Base-by-base conservation (phyloP, 2,113 vertebrate species). In the Bungarus multicinctus region DNA sequence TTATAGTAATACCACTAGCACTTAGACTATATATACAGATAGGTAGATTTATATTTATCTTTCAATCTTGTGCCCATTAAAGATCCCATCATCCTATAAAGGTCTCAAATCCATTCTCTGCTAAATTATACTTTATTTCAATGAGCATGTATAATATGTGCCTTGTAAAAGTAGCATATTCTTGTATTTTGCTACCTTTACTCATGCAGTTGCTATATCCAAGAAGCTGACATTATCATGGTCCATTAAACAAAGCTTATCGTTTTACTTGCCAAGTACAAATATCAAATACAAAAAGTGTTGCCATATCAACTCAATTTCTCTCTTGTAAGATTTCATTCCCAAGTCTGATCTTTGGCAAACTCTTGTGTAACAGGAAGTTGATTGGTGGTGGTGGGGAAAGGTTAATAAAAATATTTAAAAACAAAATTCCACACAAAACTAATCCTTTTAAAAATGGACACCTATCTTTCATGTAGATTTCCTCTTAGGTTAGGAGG, bases 301-400 rank as follows among this genome's bases (percentile, higher is more conserved):
- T 97, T 95, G 94, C 97, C 97, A 97, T 96, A 94, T 93, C 94
- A 94, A 97, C 94, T 45, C 54, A 85, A 94, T 96, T 94, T 94
- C 96, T 95, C 91, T 92, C 43, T 89, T 89, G 88, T 43, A 85
- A 94, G n/a, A 60, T 95, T 96, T 92, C 74, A 89, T 57, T 53
- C 92, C 94, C 94, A 91, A 64, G 60, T 18, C 91, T 50, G 85
- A 45, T 50, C 91, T 60, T 94, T 88, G 87, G 92, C 85, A 94
- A 92, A 90, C 74, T 74, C 53, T 81, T 39, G 9, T 57, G 50
- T 3, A 47, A 18, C 4, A 25, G 25, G 2, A 11, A 88, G 11
- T 43, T 39, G 34, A 60, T 25, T n/a, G 5, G 5, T 12, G 10
- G 60, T 27, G 5, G 14, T 10, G n/a, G 74, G 2, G 18, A 2